phyloP scores from a whole-genome alignment of 2,113 vertebrate species.

The Oreochromis niloticus region DNA sequence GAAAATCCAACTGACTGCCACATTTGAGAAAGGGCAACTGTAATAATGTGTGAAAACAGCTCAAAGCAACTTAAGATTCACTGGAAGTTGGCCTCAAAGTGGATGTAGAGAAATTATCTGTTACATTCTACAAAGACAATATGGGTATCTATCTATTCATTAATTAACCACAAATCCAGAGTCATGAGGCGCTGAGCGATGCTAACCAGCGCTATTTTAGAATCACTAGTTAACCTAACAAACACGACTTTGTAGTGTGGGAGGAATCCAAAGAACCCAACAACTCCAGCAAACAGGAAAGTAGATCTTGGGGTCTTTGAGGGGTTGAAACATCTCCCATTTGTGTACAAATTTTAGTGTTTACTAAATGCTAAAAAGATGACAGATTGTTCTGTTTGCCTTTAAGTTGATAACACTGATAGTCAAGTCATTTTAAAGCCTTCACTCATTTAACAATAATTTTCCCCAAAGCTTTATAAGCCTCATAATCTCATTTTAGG shows the following conservation, averaged over 20 bases:
- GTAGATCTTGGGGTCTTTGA: neutral
- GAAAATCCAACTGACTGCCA: neutral
- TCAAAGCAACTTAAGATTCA: neutral
- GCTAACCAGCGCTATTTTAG: rapidly evolving
- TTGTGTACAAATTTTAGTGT: rapidly evolving
- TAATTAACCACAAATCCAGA: neutral
- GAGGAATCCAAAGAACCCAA: rapidly evolving
- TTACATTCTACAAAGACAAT: neutral
- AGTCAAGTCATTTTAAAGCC: neutral
- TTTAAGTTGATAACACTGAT: neutral
- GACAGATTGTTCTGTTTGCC: neutral
- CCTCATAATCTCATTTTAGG: neutral
- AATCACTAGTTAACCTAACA: rapidly evolving
- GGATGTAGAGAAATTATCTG: neutral
- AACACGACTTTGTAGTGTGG: neutral
- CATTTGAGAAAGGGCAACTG: neutral
- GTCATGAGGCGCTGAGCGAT: rapidly evolving
- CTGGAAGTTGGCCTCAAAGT: rapidly evolving
- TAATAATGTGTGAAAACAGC: neutral
- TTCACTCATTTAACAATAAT: neutral
- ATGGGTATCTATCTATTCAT: rapidly evolving
- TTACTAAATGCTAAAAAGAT: neutral
- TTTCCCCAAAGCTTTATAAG: rapidly evolving
- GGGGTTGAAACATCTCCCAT: neutral
- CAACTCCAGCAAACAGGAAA: neutral